Evolutionary conservation across 2,888 invertebrate species (phyloP).

Genomic region (Gymnocheta viridis): DNA sequence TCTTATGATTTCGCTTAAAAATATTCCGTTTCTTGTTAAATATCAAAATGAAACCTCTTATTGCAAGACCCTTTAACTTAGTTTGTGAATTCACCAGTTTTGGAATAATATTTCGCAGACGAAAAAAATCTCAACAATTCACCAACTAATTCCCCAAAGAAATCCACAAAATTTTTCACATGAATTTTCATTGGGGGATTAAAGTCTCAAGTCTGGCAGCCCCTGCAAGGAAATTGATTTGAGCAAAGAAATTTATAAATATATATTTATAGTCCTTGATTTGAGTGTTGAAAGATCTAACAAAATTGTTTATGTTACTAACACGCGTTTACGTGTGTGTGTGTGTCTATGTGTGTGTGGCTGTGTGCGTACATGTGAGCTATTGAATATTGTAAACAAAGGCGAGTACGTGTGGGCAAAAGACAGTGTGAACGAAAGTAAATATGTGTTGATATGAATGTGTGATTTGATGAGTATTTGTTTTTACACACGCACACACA

Average conservation of each 20-base stretch:
- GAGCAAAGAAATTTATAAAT: too few species aligned
- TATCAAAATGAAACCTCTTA: too few species aligned
- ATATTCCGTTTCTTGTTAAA: too few species aligned
- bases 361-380: neutral
- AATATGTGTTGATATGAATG: neutral
- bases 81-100: too few species aligned
- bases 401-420: neutral
- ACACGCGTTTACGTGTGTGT: neutral
- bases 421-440: neutral
- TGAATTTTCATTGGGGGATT: too few species aligned
- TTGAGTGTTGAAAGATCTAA: conserved; percentile 48
- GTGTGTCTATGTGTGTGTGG: neutral
- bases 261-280: too few species aligned
- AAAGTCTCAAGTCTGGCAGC: neutral
- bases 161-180: too few species aligned
- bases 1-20: too few species aligned
- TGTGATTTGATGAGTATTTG: conserved; percentile 4
- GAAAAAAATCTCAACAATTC: neutral
- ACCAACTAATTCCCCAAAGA: neutral
- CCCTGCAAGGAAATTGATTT: neutral
- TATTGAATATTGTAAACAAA: neutral
- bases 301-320: conserved; percentile 30
- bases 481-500: neutral
- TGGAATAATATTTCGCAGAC: too few species aligned
- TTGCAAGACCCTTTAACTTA: too few species aligned